Percentiles rank a stretch among this genome's conserved stretches.
phyloP scores from a whole-genome alignment of 2,113 vertebrate genomes.

The Lepus americanus region DNA sequence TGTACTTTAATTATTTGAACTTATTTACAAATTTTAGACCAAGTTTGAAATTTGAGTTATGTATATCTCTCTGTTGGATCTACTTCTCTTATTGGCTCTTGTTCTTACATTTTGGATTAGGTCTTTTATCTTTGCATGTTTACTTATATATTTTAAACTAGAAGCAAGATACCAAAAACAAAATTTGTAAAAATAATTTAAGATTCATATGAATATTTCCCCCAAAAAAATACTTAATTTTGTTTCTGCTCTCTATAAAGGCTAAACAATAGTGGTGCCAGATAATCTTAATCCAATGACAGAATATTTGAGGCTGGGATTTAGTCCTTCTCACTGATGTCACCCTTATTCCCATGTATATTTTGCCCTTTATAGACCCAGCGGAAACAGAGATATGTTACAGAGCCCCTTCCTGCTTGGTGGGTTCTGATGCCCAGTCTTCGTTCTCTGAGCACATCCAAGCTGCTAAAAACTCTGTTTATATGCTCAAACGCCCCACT shows the following conservation, averaged over 20 bases:
- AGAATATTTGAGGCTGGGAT: neutral
- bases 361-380: neutral
- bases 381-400: neutral
- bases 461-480: neutral
- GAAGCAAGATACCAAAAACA: neutral
- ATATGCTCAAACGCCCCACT: neutral
- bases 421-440: neutral
- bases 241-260: neutral
- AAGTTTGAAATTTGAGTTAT: neutral
- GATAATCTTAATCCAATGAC: neutral
- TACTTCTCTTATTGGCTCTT: neutral
- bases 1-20: slow-evolving; percentile 3
- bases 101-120: neutral
- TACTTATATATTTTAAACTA: neutral
- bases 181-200: neutral
- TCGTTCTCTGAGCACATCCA: neutral
- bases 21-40: neutral
- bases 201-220: neutral
- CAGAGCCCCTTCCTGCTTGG: neutral
- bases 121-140: neutral
- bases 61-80: neutral
- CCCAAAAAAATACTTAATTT: neutral
- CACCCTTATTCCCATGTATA: neutral
- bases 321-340: neutral
- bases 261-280: neutral